phyloP scores from a whole-genome alignment of 2,888 invertebrate genomes.

The Octodonta nipae region DNA sequence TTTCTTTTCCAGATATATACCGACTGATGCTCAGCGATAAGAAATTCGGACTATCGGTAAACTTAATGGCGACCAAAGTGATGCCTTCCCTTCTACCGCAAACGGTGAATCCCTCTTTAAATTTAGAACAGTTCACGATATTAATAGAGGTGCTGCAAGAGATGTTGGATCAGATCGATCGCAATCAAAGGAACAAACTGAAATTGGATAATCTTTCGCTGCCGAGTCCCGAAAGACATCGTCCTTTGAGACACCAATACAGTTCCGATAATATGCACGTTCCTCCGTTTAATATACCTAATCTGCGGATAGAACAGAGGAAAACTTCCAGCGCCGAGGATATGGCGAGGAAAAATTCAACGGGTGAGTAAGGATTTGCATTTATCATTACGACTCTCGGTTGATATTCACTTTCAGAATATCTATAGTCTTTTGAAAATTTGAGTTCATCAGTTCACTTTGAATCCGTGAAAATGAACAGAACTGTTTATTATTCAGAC shows the following conservation, averaged over 20 bases:
- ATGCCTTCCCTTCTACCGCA: slow-evolving; percentile 87
- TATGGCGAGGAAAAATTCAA: slow-evolving; percentile 78
- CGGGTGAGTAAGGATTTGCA: too few species aligned
- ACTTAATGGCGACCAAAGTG: slow-evolving; percentile 83
- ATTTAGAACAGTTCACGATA: slow-evolving; percentile 66
- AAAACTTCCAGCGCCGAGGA: slow-evolving; percentile 85
- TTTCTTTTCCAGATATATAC: slow-evolving; percentile 65
- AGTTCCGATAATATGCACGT: slow-evolving; percentile 78
- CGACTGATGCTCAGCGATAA: slow-evolving; percentile 79
- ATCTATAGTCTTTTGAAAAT: too few species aligned
- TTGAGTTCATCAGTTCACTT: too few species aligned
- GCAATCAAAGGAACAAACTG: slow-evolving; percentile 77
- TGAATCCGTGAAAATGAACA: too few species aligned
- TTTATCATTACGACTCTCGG: too few species aligned
- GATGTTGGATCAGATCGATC: slow-evolving; percentile 81
- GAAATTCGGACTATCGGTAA: slow-evolving; percentile 78
- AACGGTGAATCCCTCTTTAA: slow-evolving; percentile 76
- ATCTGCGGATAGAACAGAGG: slow-evolving; percentile 69
- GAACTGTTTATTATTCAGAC: too few species aligned
- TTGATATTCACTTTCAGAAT: too few species aligned
- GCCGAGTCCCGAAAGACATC: slow-evolving; percentile 62
- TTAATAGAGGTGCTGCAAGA: slow-evolving; percentile 77
- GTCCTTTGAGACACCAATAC: slow-evolving; percentile 64
- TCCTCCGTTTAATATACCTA: slow-evolving; percentile 78
- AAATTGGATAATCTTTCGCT: slow-evolving; percentile 68